A percentile compares a stretch with the other conserved stretches of the same genome.
Evolutionary conservation across 2,113 vertebrate species (phyloP).

Genomic region (Phyllostomus hastatus): DNA sequence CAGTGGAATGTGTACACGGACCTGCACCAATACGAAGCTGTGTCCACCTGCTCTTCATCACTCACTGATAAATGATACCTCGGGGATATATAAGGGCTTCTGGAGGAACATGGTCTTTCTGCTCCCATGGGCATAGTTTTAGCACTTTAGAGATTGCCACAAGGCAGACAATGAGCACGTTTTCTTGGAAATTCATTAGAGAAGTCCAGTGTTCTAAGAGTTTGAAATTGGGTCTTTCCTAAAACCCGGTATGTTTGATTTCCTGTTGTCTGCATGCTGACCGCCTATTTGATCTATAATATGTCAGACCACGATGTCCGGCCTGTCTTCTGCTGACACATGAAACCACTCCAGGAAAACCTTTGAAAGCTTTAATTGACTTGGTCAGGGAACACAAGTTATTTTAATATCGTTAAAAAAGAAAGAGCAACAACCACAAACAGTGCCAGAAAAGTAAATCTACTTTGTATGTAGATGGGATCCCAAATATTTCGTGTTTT

Average conservation of each 20-base stretch:
- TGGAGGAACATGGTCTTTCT: neutral
- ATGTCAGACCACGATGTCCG: neutral
- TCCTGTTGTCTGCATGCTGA: neutral
- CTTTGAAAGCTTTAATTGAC: neutral
- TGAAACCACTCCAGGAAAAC: neutral
- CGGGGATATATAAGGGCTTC: neutral
- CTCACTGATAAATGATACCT: neutral
- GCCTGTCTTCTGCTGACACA: neutral
- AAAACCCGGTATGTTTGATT: slow-evolving; percentile 27
- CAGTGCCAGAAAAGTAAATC: neutral
- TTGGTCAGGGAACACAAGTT: neutral
- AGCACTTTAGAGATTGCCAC: slow-evolving; percentile 1
- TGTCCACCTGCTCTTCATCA: neutral
- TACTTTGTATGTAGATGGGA: neutral
- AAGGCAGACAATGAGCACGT: slow-evolving; percentile 18
- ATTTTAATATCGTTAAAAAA: neutral
- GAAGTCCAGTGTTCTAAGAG: slow-evolving; percentile 19
- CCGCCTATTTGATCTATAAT: neutral
- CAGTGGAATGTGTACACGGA: neutral
- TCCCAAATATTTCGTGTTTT: slow-evolving; percentile 4
- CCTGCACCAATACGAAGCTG: neutral
- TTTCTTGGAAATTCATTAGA: slow-evolving; percentile 62
- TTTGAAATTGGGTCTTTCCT: slow-evolving; percentile 37
- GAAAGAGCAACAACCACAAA: neutral
- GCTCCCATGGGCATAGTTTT: neutral